These are phyloP conservation scores for Phlogophora meticulosa DNA, from an alignment of 2,888 invertebrate species.

Conservation along the genomic window DNA sequence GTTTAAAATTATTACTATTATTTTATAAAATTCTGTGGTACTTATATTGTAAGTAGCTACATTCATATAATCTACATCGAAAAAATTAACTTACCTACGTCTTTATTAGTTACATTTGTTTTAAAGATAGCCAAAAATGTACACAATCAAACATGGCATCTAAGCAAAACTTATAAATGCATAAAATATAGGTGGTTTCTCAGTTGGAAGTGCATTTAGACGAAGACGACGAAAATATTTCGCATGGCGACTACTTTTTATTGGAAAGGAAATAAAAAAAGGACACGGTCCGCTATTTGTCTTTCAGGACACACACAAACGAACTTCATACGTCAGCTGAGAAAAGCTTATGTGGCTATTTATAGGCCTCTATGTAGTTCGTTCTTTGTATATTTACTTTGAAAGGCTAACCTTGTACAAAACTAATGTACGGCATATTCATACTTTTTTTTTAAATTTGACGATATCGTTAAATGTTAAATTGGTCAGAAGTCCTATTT, in stretches of 20 bases:
- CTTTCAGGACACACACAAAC: conserved; percentile 32
- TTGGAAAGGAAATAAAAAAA: conserved; percentile 38
- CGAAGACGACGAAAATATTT: conserved; percentile 28
- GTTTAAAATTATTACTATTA: conserved; percentile 12
- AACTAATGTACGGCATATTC: not conserved
- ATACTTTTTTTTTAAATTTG: not conserved
- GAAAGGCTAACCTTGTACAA: conserved; percentile 7
- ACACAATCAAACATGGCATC: conserved; percentile 2
- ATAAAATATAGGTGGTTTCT: not conserved
- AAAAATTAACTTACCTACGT: conserved; percentile 57
- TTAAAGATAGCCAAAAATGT: conserved; percentile 32
- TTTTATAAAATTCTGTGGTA: conserved; percentile 3
- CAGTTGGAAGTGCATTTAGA: conserved; percentile 20
- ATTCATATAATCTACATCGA: conserved; percentile 48
- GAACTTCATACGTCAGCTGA: conserved; percentile 38
- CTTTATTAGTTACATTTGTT: conserved; percentile 42
- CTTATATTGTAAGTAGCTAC: not conserved
- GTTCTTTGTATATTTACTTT: conserved; percentile 19
- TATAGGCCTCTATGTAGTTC: conserved; percentile 30
- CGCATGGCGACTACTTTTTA: conserved; percentile 31
- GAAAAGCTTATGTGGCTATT: conserved; percentile 40
- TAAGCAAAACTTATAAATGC: not conserved
- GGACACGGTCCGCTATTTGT: conserved; percentile 24
- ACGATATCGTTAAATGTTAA: not conserved
- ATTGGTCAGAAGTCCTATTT: too few species aligned